These are phyloP conservation scores for Sinocyclocheilus grahami DNA, from an alignment of 2,113 vertebrate genomes.

Conservation along the genomic window DNA sequence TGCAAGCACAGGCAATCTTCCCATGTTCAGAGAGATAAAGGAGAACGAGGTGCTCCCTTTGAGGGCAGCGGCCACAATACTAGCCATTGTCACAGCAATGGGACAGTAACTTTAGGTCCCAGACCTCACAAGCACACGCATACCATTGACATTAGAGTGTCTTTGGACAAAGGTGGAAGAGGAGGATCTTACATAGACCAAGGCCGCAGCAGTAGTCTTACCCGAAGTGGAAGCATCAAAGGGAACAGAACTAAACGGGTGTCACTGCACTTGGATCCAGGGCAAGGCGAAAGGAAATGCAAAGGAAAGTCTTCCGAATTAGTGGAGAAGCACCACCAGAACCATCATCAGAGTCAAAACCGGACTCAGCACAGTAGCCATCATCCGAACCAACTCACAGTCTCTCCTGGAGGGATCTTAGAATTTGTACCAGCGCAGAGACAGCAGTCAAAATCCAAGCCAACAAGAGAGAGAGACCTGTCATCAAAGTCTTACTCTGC, in stretches of 20 bases:
- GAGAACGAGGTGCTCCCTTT: constrained; percentile 58
- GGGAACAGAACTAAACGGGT: constrained; percentile 65
- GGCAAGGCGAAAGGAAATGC: constrained; percentile 64
- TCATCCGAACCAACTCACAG: constrained; percentile 65
- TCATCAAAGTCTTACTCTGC: constrained; percentile 50
- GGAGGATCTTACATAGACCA: constrained; percentile 46
- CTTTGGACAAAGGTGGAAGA: constrained; percentile 70
- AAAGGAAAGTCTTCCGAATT: constrained; percentile 60
- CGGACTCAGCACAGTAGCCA: constrained; percentile 53
- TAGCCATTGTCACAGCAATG: constrained; percentile 77
- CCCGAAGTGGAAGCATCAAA: constrained; percentile 64
- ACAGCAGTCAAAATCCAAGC: constrained; percentile 64
- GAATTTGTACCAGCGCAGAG: constrained; percentile 76
- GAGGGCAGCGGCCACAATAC: constrained; percentile 60
- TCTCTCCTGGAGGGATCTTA: constrained; percentile 69
- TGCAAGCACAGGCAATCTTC: constrained; percentile 71
- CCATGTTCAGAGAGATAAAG: constrained; percentile 67
- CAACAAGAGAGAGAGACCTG: constrained; percentile 66
- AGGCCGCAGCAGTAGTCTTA: constrained; percentile 67
- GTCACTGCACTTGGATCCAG: constrained; percentile 68
- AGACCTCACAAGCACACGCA: constrained; percentile 77
- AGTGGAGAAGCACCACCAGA: constrained; percentile 58
- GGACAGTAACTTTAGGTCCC: constrained; percentile 73
- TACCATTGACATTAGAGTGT: constrained; percentile 76
- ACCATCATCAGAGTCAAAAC: constrained; percentile 60